Base-by-base conservation (phyloP, 2,888 invertebrate species). In the Pyrrhosoma nymphula region DNA sequence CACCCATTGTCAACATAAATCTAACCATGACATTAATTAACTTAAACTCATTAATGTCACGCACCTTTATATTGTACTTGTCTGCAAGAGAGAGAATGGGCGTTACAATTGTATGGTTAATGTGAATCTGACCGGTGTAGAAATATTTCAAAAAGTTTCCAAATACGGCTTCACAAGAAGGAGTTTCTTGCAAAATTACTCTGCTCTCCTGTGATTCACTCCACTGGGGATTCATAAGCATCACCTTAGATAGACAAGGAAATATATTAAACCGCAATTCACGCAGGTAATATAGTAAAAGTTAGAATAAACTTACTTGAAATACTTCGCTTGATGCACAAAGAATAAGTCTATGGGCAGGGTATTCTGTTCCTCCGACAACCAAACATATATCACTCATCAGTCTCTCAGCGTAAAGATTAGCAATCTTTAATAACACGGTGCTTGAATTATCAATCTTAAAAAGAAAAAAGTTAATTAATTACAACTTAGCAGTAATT, bases 301-400 rank as follows among this genome's bases (percentile, higher is more conserved):
- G 69, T 26, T 69, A n/a, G 30, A 14, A 82, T 20, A 23, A 63
- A 96, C 95, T 96, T 97, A 99, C 99, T 97, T 99, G 99, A 97
- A 99, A 99, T 91, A 99, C 99, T 97, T 99, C 99, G 97, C 99
- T 99, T 96, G 98, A 99, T 95, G 99, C 99, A 97, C 99, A 99
- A 10, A 99, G 97, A 96, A 99, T 99, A 16, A 99, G 98, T 95
- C 99, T 98, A 97, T 99, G 99, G 2, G 99, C 98, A 0, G 99
- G 98, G 97, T 98, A 99, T 95, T 98, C 98, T 90, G 98, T 97
- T 4, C 98, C 98, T 8, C 98, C 98, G 56, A 99, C 99, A 95
- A 98, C 98, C 89, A 99, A 97, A 82, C 98, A 98, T 95, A 99
- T 98, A 97, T 99, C 99, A 96, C 99, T 99, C 98, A 99, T 98